Percentiles rank a stretch among this genome's conserved stretches.
phyloP scores from a whole-genome alignment of 2,113 vertebrate species.

The Myotis davidii region DNA sequence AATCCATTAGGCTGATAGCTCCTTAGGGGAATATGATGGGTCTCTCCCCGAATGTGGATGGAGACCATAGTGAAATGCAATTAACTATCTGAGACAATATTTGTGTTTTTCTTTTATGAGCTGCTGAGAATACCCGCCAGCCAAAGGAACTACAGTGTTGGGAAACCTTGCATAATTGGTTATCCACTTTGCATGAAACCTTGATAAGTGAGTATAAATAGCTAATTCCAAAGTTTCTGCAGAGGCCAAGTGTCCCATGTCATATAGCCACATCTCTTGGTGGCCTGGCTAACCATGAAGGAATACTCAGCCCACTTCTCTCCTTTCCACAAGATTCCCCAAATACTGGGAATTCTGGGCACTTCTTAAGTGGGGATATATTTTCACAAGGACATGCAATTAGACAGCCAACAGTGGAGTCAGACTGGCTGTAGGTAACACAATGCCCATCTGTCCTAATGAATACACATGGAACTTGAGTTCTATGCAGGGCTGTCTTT shows the following conservation, averaged over 20 bases:
- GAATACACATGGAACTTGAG: not conserved
- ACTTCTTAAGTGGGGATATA: not conserved
- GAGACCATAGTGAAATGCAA: not conserved
- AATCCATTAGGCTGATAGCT: not conserved
- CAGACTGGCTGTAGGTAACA: not conserved
- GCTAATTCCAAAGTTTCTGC: not conserved
- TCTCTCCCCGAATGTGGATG: not conserved
- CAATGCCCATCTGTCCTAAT: slow-evolving; percentile 4
- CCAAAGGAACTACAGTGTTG: not conserved
- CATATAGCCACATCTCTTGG: not conserved
- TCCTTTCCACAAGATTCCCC: not conserved
- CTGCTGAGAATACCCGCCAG: not conserved
- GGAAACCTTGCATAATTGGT: not conserved
- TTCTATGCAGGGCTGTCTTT: not conserved
- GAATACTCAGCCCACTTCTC: not conserved
- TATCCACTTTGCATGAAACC: not conserved
- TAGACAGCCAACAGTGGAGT: not conserved
- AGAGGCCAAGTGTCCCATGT: not conserved
- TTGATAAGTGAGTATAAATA: not conserved
- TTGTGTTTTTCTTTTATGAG: not conserved
- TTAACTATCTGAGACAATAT: not conserved
- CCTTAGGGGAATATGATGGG: not conserved
- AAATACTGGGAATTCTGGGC: slow-evolving; percentile 10
- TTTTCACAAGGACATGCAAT: slow-evolving; percentile 15
- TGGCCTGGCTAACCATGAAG: not conserved